These are phyloP conservation scores for Scatophagus argus DNA, from an alignment of 2,113 vertebrate genomes.

Conservation along the genomic window DNA sequence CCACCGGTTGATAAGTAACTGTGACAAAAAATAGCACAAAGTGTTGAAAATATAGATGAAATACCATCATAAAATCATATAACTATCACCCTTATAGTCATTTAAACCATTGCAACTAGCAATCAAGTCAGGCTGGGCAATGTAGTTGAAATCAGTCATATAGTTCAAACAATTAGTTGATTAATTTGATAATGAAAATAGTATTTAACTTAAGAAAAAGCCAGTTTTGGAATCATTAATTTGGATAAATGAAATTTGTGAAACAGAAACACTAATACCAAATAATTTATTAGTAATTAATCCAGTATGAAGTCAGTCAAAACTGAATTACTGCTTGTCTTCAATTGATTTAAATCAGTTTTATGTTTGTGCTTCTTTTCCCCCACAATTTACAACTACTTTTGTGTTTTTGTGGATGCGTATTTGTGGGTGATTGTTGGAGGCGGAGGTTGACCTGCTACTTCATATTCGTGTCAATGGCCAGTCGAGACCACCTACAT, in stretches of 20 bases:
- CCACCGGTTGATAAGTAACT: neutral
- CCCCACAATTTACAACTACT: neutral
- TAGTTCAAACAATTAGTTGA: neutral
- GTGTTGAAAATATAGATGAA: neutral
- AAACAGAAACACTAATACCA: too few relatives aligned
- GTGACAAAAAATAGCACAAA: neutral
- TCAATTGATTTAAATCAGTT: neutral
- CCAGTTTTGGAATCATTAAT: neutral
- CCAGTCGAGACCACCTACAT: slow-evolving; percentile 12
- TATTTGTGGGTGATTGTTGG: neutral
- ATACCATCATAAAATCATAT: neutral
- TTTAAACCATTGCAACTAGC: neutral
- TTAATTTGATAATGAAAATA: neutral
- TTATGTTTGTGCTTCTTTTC: neutral
- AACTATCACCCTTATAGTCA: neutral
- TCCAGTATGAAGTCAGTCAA: neutral
- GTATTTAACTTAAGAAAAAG: neutral
- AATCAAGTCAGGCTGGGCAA: too few relatives aligned
- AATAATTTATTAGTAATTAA: neutral
- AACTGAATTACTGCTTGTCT: neutral
- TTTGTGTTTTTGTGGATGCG: neutral
- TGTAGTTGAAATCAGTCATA: too few relatives aligned
- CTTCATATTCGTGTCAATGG: slow-evolving; percentile 36
- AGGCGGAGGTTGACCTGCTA: slow-evolving; percentile 42
- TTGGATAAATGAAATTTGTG: too few relatives aligned